These are phyloP conservation scores for Epizoanthus illoricatus DNA, from an alignment of 92 coral and sea anemone species.

Conservation along the genomic window DNA sequence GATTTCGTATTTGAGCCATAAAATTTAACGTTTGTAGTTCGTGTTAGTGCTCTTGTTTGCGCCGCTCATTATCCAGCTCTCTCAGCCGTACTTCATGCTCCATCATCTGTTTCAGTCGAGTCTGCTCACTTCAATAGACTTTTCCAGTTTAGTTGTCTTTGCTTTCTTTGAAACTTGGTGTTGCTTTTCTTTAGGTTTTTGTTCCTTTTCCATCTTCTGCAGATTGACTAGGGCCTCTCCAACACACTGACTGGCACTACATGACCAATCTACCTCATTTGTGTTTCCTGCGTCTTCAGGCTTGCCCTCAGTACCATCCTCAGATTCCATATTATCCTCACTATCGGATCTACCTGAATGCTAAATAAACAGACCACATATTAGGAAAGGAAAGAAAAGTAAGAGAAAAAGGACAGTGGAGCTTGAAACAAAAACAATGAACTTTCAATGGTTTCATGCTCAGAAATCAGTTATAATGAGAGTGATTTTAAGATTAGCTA, in stretches of 20 bases:
- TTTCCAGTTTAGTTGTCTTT: conserved; percentile 54
- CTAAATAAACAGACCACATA: conserved; percentile 6
- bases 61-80: conserved; percentile 52
- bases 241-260: no score
- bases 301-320: conserved; percentile 4
- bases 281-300: neutral
- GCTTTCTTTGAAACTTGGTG: conserved; percentile 17
- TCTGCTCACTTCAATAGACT: conserved; percentile 53
- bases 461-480: no score
- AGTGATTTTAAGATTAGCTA: neutral
- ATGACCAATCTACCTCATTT: no score
- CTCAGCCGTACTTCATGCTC: conserved; percentile 51
- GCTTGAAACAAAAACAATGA: no score
- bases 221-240: neutral
- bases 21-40: conserved; percentile 50
- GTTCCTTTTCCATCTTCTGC: neutral
- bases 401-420: no score
- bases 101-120: conserved; percentile 43
- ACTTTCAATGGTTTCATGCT: no score
- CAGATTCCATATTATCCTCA: conserved; percentile 2
- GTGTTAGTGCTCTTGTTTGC: conserved; percentile 51
- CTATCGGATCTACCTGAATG: no score
- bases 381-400: neutral
- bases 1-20: conserved; percentile 48
- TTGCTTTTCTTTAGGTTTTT: conserved; percentile 29